Base-by-base conservation (phyloP, 2,888 invertebrate species). In the Caenorhabditis sp. region DNA sequence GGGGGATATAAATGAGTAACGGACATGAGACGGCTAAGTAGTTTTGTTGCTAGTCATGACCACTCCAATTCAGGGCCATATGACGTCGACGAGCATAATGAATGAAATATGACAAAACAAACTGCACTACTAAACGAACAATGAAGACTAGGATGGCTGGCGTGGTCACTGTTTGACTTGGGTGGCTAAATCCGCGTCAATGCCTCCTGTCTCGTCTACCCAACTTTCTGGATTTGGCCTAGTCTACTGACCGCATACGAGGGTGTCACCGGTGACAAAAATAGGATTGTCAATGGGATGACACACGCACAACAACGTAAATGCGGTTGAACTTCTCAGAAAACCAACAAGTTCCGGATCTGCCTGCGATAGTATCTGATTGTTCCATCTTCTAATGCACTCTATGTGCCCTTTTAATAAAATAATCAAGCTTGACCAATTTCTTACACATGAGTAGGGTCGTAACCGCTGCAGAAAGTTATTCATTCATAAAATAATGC, bases 91-190 rank as follows among this genome's bases (percentile, higher is more conserved):
- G 37, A 26, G 65, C 60, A 67, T 67, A 76, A 67, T 76, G 61
- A 67, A 76, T 67, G 72, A 65, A 65, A 65, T 74, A 51, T 74
- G 74, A 65, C 74, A 74, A 65, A 65, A 74, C 74, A 74, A 56
- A 74, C 74, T 74, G 74, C 74, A 74, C 74, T 74, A 65, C 47
- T 51, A 58, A 18, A n/a, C 22, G 61, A 76, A 67, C 76, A 67
- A 76, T 76, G 53, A 51, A 37, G 53, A 35, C 32, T 15, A 24
- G 20, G 32, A 35, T 50, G 28, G n/a, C 55, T 50, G 28, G n/a
- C 55, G 58, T 32, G 47, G 37, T 50, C 37, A 74, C 32, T 65
- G 37, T 51, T 56, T 71, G 18, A 20, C 37, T 56, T 64, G 18
- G 28, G 18, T 32, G 50, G 55, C 32, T 64, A 72, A 72, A 64